Evolutionary conservation across 2,797 vertebrate genomes (phyloP).

Genomic region (Gila robusta): DNA sequence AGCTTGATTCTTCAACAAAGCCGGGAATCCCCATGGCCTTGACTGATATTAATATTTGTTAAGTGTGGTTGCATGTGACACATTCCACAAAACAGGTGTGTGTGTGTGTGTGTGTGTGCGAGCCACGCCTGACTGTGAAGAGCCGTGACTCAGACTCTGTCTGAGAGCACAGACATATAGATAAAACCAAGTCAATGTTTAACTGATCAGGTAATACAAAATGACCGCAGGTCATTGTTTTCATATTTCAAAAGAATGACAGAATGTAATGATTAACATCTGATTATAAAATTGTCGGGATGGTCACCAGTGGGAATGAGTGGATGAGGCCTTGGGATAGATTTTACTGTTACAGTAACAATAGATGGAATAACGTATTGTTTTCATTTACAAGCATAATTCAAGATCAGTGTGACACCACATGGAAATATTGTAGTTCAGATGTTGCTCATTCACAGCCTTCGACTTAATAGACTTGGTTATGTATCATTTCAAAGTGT

Average conservation of each 20-base stretch:
- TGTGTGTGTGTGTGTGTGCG: slow-evolving; percentile 29
- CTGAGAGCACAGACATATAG: slow-evolving; percentile 54
- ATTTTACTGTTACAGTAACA: not conserved
- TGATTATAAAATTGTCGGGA: not conserved
- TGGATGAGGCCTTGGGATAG: not conserved
- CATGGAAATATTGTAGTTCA: not conserved
- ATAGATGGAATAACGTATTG: not conserved
- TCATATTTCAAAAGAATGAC: slow-evolving; percentile 56
- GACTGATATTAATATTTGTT: slow-evolving; percentile 41
- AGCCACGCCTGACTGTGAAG: slow-evolving; percentile 45
- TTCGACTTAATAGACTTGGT: not conserved
- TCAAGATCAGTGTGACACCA: not conserved
- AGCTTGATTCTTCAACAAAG: slow-evolving; percentile 1
- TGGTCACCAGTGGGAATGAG: not conserved
- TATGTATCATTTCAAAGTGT: not conserved
- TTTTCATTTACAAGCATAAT: not conserved
- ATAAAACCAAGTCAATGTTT: slow-evolving; percentile 76
- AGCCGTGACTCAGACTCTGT: slow-evolving; percentile 68
- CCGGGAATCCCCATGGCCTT: slow-evolving; percentile 31
- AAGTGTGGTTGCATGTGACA: slow-evolving; percentile 39
- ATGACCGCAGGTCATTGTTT: slow-evolving; percentile 63
- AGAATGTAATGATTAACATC: slow-evolving; percentile 63
- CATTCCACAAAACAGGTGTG: slow-evolving; percentile 62
- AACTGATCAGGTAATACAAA: slow-evolving; percentile 60
- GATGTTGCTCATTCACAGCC: not conserved